Conservation (phyloP, 2,113 vertebrate genomes). For the Sander vitreus region DNA sequence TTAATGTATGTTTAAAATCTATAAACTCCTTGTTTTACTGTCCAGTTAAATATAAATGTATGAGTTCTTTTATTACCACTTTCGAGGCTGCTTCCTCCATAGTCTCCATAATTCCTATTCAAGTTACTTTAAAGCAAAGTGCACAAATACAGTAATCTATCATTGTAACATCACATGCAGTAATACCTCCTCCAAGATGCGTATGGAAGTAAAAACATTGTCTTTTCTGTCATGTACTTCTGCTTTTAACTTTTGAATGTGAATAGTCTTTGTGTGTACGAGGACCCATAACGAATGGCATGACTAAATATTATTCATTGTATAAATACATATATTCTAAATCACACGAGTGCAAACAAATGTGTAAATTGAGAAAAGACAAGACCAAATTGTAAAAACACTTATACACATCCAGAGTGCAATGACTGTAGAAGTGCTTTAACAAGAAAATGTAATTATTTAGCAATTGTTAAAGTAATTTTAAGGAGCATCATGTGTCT, state of each 20-base stretch:
- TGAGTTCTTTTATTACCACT: background rate
- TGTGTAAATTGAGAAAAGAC: conserved; percentile 28
- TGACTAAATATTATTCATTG: conserved; percentile 50
- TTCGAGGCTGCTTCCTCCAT: conserved; percentile 12
- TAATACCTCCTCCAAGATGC: conserved; percentile 24
- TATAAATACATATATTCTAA: conserved; percentile 56
- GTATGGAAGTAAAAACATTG: conserved; percentile 24
- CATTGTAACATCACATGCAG: conserved; percentile 18
- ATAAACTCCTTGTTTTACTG: background rate
- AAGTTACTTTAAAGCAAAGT: conserved; percentile 54
- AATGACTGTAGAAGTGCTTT: conserved; percentile 42
- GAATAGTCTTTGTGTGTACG: conserved; percentile 35
- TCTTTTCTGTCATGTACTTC: conserved; percentile 47
- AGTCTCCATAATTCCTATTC: conserved; percentile 20
- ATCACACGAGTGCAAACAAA: conserved; percentile 27
- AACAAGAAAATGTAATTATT: conserved; percentile 14
- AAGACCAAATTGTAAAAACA: conserved; percentile 37
- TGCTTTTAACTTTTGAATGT: conserved; percentile 58
- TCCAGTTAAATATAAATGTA: conserved; percentile 1
- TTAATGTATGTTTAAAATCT: background rate
- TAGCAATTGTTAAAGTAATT: conserved; percentile 14
- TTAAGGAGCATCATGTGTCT: conserved; percentile 44
- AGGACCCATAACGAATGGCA: conserved; percentile 45
- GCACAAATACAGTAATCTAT: conserved; percentile 21
- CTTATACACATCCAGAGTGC: conserved; percentile 32